These are phyloP conservation scores for Drosophila antonietae DNA, from an alignment of 2,888 invertebrate species.

Conservation along the genomic window DNA sequence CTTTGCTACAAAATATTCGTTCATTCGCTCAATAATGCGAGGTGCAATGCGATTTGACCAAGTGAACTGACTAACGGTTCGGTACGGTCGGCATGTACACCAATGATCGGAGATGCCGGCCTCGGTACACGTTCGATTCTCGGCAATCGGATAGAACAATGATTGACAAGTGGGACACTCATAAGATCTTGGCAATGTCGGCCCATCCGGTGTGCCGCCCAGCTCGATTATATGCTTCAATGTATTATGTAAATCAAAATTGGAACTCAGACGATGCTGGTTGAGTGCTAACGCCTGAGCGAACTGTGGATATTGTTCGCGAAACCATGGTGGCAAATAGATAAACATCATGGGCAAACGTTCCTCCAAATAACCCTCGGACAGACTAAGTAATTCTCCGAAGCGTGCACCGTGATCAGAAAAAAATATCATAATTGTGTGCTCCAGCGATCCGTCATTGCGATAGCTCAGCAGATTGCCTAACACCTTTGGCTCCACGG, in stretches of 20 bases:
- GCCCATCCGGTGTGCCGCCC: slow-evolving; percentile 84
- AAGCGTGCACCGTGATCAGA: slow-evolving; percentile 91
- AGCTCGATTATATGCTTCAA: slow-evolving; percentile 87
- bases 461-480: slow-evolving; percentile 86
- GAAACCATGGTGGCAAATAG: slow-evolving; percentile 88
- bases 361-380: slow-evolving; percentile 90
- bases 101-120: slow-evolving; percentile 88
- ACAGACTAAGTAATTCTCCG: slow-evolving; percentile 87
- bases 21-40: slow-evolving; percentile 60
- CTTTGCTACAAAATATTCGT: slow-evolving; percentile 50
- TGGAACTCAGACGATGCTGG: slow-evolving; percentile 88
- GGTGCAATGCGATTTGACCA: slow-evolving; percentile 76
- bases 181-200: slow-evolving; percentile 76
- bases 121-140: slow-evolving; percentile 88
- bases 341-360: slow-evolving; percentile 90
- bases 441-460: slow-evolving; percentile 86
- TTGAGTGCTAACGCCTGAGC: slow-evolving; percentile 86
- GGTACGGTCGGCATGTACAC: slow-evolving; percentile 89
- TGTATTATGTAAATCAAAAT: slow-evolving; percentile 90
- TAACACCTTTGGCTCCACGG: slow-evolving; percentile 87
- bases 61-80: slow-evolving; percentile 73
- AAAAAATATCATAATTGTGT: slow-evolving; percentile 88
- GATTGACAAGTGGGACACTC: slow-evolving; percentile 88
- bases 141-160: slow-evolving; percentile 86
- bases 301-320: slow-evolving; percentile 85